Evolutionary conservation across 1,140 invertebrate species (phyloP), one percentile per base, ranked within the genome.

Genomic region (Panulirus ornatus): DNA sequence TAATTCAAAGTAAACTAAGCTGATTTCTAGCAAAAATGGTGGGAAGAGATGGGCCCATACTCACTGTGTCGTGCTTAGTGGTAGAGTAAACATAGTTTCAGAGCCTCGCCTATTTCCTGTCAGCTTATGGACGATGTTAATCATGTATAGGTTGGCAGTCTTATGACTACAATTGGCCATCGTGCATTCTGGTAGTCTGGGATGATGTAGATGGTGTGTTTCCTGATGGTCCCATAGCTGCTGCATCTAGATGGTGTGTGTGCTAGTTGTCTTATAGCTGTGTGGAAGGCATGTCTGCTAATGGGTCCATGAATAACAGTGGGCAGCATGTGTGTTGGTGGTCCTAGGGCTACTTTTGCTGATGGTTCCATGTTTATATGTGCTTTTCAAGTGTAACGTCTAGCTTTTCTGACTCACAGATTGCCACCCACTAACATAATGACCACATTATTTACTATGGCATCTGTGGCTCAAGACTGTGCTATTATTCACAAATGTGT

Each of bases 311-410:
- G 30, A 71, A 76, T 38, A 71, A 30, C 58, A 42, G 51, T 88
- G 79, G 44, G 71, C 44, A 73, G 87, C 73, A 70, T 54, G 81
- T 89, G 79, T 89, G 66, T 51, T 89, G 54, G 42, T 58, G 66
- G 30, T 58, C 78, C 44, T 75, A 70, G 54, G 79, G 87, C 87
- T 82, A 51, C 81, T 75, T 83, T 63, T 84, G 66, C 79, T 83
- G 87, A 79, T 82, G 78, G 86, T 79, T 88, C 66, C 51, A 40
- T 88, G 87, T 89, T 76, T 89, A 84, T 81, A 83, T 89, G 87
- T 89, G 87, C 87, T 81, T 89, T 63, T 76, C 81, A 73, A 51
- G 66, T 82, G 40, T 83, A 76, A 54, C 44, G 71, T 40, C 38
- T 51, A 34, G 47, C 47, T 70, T 70, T 79, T 42, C 78, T 89